Conservation (phyloP, 1,140 invertebrate genomes). For the Drosophila albomicans region DNA sequence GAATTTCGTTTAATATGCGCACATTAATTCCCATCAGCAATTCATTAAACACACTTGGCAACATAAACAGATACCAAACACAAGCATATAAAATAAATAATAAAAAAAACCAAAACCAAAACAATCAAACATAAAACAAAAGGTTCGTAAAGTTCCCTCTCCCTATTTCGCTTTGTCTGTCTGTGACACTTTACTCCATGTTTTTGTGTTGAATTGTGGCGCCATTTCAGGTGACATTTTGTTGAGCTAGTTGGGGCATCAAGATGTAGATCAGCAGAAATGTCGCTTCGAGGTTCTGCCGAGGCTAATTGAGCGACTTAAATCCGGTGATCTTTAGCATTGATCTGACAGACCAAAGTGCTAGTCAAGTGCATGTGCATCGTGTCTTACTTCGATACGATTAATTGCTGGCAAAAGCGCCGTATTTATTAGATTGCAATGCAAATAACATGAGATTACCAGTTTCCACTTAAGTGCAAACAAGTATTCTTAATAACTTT, state of each 20-base stretch:
- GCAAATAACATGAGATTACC: constrained; percentile 5
- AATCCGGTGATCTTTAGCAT: constrained; percentile 63
- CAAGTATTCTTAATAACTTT: background rate
- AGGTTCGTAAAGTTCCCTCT: constrained; percentile 4
- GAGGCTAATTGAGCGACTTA: constrained; percentile 49
- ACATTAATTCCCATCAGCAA: constrained; percentile 80
- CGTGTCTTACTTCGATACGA: constrained; percentile 9
- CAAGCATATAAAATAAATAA: constrained; percentile 4
- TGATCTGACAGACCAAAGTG: constrained; percentile 69
- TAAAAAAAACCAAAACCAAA: constrained; percentile 4
- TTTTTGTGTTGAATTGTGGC: constrained; percentile 11
- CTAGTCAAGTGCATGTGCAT: constrained; percentile 27
- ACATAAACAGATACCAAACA: constrained; percentile 49
- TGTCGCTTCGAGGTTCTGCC: constrained; percentile 9
- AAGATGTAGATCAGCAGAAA: background rate
- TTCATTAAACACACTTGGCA: constrained; percentile 71
- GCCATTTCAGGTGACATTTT: constrained; percentile 26
- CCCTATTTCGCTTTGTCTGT: background rate
- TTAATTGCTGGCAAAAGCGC: constrained; percentile 21
- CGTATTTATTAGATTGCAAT: background rate
- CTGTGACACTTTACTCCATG: too few species aligned
- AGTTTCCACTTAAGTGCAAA: constrained; percentile 7
- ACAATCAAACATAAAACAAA: constrained; percentile 17
- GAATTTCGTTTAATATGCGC: constrained; percentile 79
- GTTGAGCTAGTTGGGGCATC: background rate